Base-by-base conservation (phyloP, 2,797 vertebrate genomes). In the Menidia menidia region DNA sequence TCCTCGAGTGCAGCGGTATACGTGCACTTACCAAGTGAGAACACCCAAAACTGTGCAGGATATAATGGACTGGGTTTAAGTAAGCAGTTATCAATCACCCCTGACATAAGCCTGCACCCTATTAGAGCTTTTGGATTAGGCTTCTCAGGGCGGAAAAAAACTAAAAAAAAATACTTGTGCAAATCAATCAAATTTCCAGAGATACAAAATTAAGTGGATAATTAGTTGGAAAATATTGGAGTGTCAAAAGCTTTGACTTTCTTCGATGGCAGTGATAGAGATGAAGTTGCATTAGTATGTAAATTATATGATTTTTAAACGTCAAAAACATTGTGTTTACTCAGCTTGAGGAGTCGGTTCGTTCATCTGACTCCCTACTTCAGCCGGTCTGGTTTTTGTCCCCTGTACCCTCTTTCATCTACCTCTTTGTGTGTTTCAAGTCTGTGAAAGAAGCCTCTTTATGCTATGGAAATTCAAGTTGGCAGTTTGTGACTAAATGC, bases 401-500 rank as follows among this genome's bases (percentile, higher is more conserved):
- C 68, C 71, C 70, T 81, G 47, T 81, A 62, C 55, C 33, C 30
- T 11, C 65, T 88, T 85, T 86, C 73, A 86, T 90, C 83, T 77
- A 57, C 65, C 63, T 85, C 80, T 62, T 64, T 70, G 66, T 85
- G 47, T 73, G 58, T 68, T 82, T 73, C 56, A 72, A 70, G 59
- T 66, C 66, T 77, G 57, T 60, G 60, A 78, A 82, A 44, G 53
- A 41, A 51, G 66, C 65, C 68, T 75, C 83, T 89, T 87, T 72
- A 81, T 85, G 73, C 81, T 86, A 79, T 84, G 76, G 83, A 91
- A 88, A 92, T 89, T 77, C 57, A 50, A 88, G 80, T 83, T 88
- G 87, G 90, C 92, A 91, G 87, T 92, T 91, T 92, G 91, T 82
- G 85, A 92, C 87, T 91, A 93, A 93, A 93, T 85, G 89, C 88